Conservation (phyloP, 2,888 invertebrate species). For the Thysanoteuthis rhombus region DNA sequence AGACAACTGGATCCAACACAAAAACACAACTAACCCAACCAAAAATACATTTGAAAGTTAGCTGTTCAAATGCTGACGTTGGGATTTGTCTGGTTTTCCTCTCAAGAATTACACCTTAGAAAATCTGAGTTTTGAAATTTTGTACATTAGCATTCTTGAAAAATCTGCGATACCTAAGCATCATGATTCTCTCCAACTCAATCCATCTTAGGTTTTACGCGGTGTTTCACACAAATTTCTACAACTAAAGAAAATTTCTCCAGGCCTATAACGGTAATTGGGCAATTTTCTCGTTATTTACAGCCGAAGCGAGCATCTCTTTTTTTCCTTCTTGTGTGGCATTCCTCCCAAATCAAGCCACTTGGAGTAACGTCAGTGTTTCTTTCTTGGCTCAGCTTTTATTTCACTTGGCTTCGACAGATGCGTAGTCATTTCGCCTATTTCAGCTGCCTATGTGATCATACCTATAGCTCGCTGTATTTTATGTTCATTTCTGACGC, state of each 20-base stretch:
- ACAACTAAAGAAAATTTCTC: neutral
- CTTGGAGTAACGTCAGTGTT: neutral
- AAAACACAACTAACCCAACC: too few relatives aligned
- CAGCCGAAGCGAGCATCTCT: neutral
- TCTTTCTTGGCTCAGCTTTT: neutral
- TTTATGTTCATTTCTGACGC: neutral
- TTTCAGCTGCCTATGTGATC: neutral
- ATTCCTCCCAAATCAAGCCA: neutral
- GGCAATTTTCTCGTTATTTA: neutral
- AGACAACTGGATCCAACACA: too few relatives aligned
- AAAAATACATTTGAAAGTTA: too few relatives aligned
- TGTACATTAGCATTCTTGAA: neutral
- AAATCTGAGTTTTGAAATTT: too few relatives aligned
- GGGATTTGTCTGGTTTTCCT: too few relatives aligned
- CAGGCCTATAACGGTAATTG: slow-evolving; percentile 12
- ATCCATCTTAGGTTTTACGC: neutral
- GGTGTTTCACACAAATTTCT: neutral
- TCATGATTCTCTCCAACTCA: neutral
- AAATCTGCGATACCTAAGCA: neutral
- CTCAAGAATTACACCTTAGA: too few relatives aligned
- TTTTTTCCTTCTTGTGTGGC: neutral
- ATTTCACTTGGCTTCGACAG: neutral
- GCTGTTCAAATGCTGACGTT: too few relatives aligned
- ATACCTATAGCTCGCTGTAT: neutral
- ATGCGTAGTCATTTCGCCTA: neutral